A percentile compares a stretch with the other conserved stretches of the same genome.
These are phyloP conservation scores for Nycticryphes semicollaris DNA, from an alignment of 2,113 vertebrate species.

Conservation along the genomic window DNA sequence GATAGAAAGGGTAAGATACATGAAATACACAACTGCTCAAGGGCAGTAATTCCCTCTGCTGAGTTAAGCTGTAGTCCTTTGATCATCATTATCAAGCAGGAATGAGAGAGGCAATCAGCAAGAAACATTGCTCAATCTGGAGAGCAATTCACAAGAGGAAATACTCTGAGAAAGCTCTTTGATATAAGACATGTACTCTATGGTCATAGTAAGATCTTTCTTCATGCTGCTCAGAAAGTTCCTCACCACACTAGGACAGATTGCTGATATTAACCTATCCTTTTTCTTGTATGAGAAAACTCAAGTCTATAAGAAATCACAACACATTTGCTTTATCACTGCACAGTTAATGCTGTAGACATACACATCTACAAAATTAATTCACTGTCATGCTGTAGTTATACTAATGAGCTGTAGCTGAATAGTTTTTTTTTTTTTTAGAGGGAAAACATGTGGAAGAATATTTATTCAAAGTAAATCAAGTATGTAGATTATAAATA, in stretches of 20 bases:
- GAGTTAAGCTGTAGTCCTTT: background rate
- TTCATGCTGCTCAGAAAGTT: background rate
- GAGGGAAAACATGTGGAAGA: constrained; percentile 12
- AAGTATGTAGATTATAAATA: background rate
- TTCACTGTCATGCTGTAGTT: background rate
- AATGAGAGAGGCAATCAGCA: background rate
- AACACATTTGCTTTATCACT: background rate
- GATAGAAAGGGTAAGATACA: background rate
- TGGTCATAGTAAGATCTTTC: background rate
- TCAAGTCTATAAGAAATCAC: background rate
- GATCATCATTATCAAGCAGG: background rate
- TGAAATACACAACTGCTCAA: background rate
- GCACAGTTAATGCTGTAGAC: background rate
- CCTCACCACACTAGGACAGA: background rate
- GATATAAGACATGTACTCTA: background rate
- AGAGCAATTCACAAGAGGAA: background rate
- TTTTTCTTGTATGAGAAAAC: background rate
- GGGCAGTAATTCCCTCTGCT: background rate
- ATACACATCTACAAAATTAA: background rate
- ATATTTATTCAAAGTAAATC: background rate
- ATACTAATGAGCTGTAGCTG: background rate
- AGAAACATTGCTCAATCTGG: background rate
- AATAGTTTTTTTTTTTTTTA: background rate
- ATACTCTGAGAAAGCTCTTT: background rate
- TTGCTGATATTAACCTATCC: background rate